Conservation (phyloP, 2,888 invertebrate species). For the Cerceris rybyensis region DNA sequence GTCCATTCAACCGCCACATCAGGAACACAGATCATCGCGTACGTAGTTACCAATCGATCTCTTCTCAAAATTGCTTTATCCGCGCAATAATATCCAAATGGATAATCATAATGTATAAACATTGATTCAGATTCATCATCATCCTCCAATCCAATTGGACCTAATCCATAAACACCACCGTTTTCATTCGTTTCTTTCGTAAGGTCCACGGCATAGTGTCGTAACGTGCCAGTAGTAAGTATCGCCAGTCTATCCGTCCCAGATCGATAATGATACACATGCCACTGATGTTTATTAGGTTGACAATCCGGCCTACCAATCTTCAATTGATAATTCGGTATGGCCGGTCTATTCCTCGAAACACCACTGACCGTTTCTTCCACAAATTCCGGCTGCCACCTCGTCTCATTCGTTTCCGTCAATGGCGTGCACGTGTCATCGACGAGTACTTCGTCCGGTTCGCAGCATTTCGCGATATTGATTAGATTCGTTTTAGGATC, state of each 20-base stretch:
- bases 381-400: constrained; percentile 76
- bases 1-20: constrained; percentile 88
- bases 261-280: constrained; percentile 74
- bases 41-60: constrained; percentile 85
- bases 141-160: constrained; percentile 72
- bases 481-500: constrained; percentile 75
- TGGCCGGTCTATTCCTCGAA: constrained; percentile 21
- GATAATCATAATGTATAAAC: constrained; percentile 86
- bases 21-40: constrained; percentile 89
- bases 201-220: constrained; percentile 86
- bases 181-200: constrained; percentile 80
- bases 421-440: constrained; percentile 87
- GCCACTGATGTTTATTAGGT: constrained; percentile 75
- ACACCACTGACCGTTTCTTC: constrained; percentile 51
- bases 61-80: constrained; percentile 86
- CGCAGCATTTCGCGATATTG: constrained; percentile 91
- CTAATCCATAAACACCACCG: constrained; percentile 67
- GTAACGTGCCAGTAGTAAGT: constrained; percentile 87
- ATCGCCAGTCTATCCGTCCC: constrained; percentile 81
- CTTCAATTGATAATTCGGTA: constrained; percentile 70
- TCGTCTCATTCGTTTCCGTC: constrained; percentile 80
- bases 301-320: constrained; percentile 75
- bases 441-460: constrained; percentile 87
- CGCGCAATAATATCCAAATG: constrained; percentile 90
- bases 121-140: constrained; percentile 81